Base-by-base conservation (phyloP, 2,113 vertebrate species). In the Lipophrys pholis region DNA sequence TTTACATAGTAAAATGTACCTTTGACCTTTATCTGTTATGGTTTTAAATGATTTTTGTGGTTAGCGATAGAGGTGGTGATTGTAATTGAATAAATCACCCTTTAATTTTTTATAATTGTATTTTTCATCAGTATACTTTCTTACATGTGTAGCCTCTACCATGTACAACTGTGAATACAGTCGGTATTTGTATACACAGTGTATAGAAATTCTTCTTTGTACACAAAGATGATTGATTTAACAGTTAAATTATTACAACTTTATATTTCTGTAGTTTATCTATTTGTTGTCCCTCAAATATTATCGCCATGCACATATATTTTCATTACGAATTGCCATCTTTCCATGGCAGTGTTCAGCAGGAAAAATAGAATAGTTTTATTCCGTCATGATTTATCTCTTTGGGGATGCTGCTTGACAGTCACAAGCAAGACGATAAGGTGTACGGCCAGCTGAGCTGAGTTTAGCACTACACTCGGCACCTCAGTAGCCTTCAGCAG, bases 301-400 rank as follows among this genome's bases (percentile, higher is more conserved):
- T 42, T 3, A 38, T 57, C 7, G 11, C 57, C 7, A 73, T 36
- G 10, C 8, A 50, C 52, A 61, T 51, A 46, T 0, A 73, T 52
- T 69, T 80, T 15, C 11, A 54, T 54, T 14, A 12, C 35, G 59
- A 17, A 75, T 57, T 60, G 63, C 70, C 30, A 50, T 69, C 51
- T 76, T 72, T 39, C 41, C 45, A 60, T 65, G 30, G 36, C 16
- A 11, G 38, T 50, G 38, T 30, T 53, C 48, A 61, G 10, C 49
- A 42, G 73, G 16, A 86, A 58, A 74, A 77, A 67, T 66, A 62
- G 16, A 73, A 48, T 6, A 6, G 46, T 64, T 82, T 71, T 49
- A 58, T 45, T 10, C 49, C 10, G 48, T 53, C 12, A 10, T 62
- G 80, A 89, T 82, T 71, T 63, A 86, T 78, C 41, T 49, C 73